Conservation (phyloP, 2,888 invertebrate species). For the Crocallis elinguaria region DNA sequence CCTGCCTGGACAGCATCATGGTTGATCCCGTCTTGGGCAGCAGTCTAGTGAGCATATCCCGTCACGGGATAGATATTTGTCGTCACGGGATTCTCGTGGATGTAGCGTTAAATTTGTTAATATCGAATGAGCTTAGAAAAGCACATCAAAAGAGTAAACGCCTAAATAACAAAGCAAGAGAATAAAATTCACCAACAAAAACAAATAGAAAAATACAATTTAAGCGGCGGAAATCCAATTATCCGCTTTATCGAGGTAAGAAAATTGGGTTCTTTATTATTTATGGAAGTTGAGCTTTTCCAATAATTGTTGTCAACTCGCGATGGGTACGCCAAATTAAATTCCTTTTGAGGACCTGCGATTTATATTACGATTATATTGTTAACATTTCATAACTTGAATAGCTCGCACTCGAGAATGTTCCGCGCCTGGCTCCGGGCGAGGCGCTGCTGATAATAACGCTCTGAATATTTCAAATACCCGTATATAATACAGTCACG, state of each 20-base stretch:
- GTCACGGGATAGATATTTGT: no score
- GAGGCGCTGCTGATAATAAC: neutral
- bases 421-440: no score
- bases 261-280: slow-evolving; percentile 46
- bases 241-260: slow-evolving; percentile 35
- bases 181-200: neutral
- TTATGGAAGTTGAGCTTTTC: slow-evolving; percentile 49
- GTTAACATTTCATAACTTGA: slow-evolving; percentile 14
- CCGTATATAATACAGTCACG: no score
- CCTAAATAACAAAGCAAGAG: neutral
- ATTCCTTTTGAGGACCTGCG: slow-evolving; percentile 41
- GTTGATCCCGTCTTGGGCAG: no score
- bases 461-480: neutral
- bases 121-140: no score
- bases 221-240: slow-evolving; percentile 49
- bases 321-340: slow-evolving; percentile 46
- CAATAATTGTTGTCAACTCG: slow-evolving; percentile 55
- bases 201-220: slow-evolving; percentile 19
- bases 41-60: no score
- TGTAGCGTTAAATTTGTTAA: no score
- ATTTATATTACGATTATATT: slow-evolving; percentile 24
- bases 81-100: no score
- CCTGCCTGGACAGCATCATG: no score
- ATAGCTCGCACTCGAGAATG: no score
- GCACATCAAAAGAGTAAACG: neutral